Base-by-base conservation (phyloP, 2,797 vertebrate genomes). In the Benthosema pterotum region DNA sequence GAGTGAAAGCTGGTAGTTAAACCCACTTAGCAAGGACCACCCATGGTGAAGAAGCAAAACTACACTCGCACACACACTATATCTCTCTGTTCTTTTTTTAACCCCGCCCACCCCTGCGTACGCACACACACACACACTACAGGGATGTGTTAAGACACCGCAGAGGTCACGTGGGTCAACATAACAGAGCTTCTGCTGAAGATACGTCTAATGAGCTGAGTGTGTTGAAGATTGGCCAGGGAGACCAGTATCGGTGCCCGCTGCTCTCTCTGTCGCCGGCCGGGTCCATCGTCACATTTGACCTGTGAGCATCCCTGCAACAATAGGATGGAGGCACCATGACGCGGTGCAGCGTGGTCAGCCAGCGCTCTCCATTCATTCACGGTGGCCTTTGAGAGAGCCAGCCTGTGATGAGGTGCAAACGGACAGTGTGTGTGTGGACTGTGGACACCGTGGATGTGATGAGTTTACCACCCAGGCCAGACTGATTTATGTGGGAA, bases 401-500 rank as follows among this genome's bases (percentile, higher is more conserved):
- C 60, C 60, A 77, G 78, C 71, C 70, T 74, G 82, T 78, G 77
- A 88, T 81, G 72, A 73, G 64, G 67, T 74, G 84, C 84, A 88
- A 87, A 89, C 83, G 88, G 88, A 80, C 88, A 85, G 79, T 38
- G 32, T 38, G 7, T 38, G 32, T 38, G 32, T 38, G 32, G 1
- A 25, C 80, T 77, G 78, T 84, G 79, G 81, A 89, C 85, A 81
- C 83, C 85, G 88, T 79, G 78, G 86, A 88, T 60, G 81, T 91
- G 90, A 93, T 93, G 92, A 92, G 90, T 92, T 93, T 92, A 92
- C 90, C 92, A 91, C 92, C 90, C 83, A 87, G 82, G 70, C 87
- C 85, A 84, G 86, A 85, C 88, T 93, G 92, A 93, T 94, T 92
- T 93, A 94, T 93, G 91, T 92, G 91, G 89, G 90, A 91, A 92